Percentiles rank a stretch among this genome's conserved stretches.
phyloP scores from a whole-genome alignment of 2,797 vertebrate species.

The Lithobates sylvaticus region DNA sequence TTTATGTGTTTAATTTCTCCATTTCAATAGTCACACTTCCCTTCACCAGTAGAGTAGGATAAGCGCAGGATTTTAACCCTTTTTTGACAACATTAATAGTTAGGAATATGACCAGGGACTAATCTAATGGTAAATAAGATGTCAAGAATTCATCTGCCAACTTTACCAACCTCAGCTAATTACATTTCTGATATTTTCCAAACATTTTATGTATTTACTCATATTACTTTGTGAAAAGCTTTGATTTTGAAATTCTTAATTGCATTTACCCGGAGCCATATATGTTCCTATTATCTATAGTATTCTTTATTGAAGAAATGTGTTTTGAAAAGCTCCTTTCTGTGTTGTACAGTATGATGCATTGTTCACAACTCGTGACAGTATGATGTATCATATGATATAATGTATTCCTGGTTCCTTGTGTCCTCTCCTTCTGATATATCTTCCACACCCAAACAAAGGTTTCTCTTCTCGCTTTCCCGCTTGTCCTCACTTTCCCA shows the following conservation, averaged over 20 bases:
- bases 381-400: conserved; percentile 24
- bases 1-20: no score
- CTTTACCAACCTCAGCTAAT: no score
- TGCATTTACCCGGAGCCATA: no score
- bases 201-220: not conserved
- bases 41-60: no score
- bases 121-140: no score
- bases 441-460: conserved; percentile 34
- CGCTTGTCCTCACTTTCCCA: conserved; percentile 64
- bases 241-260: no score
- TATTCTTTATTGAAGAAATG: not conserved
- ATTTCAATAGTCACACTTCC: no score
- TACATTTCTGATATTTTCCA: not conserved
- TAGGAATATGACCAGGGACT: no score
- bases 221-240: not conserved
- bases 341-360: conserved; percentile 18
- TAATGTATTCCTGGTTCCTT: conserved; percentile 31
- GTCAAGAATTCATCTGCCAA: no score
- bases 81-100: no score
- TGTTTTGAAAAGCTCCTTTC: not conserved
- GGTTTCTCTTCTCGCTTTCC: conserved; percentile 52
- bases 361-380: not conserved
- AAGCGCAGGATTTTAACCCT: no score
- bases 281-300: not conserved
- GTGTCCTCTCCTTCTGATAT: conserved; percentile 43